A percentile compares a stretch with the other conserved stretches of the same genome.
phyloP scores from a whole-genome alignment of 92 coral and sea anemone genomes.

The Meandrina meandrites region DNA sequence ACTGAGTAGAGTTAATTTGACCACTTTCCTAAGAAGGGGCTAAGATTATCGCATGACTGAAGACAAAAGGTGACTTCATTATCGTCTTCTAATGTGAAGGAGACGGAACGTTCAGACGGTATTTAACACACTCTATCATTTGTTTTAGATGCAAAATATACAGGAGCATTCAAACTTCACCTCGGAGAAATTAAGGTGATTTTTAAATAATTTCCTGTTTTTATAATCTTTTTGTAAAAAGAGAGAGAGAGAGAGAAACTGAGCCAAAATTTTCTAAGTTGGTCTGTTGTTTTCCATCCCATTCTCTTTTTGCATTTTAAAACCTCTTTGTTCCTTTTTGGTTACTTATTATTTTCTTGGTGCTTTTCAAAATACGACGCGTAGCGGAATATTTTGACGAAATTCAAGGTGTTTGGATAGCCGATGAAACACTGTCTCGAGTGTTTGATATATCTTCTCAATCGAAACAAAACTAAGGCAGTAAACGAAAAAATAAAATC shows the following conservation, averaged over 20 bases:
- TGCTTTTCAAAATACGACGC: too few relatives aligned
- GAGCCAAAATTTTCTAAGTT: background rate
- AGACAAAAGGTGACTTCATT: background rate
- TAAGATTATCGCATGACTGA: background rate
- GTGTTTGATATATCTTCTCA: too few relatives aligned
- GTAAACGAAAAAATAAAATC: too few relatives aligned
- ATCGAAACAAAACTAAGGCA: too few relatives aligned
- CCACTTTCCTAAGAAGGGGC: background rate
- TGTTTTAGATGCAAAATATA: slow-evolving; percentile 32
- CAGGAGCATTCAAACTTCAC: slow-evolving; percentile 62
- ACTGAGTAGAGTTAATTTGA: too few relatives aligned
- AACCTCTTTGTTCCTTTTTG: background rate
- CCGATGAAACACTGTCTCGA: too few relatives aligned
- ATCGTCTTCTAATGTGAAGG: background rate
- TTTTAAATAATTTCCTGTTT: background rate
- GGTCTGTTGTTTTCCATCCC: background rate
- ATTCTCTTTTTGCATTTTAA: background rate
- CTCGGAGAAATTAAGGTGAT: slow-evolving; percentile 83
- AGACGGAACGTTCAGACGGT: too few relatives aligned
- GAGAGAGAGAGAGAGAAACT: too few relatives aligned
- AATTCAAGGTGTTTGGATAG: too few relatives aligned
- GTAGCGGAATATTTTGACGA: too few relatives aligned
- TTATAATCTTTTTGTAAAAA: background rate
- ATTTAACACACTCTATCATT: too few relatives aligned
- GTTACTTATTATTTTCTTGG: background rate